A percentile compares a stretch with the other conserved stretches of the same genome.
Evolutionary conservation across 2,888 invertebrate species (phyloP).

Genomic region (Ellobium chinense): DNA sequence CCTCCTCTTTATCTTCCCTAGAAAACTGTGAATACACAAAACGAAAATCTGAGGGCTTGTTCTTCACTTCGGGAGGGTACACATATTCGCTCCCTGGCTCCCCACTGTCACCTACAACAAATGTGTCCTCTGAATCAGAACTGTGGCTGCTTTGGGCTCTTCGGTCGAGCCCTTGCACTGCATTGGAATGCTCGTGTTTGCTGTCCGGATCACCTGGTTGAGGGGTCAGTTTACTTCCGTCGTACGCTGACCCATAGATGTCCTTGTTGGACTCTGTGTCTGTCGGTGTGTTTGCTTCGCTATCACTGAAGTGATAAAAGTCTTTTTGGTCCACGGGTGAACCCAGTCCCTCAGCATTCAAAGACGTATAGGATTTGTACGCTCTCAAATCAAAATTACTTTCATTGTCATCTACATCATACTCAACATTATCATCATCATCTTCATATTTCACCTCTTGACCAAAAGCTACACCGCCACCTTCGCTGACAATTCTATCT

Average conservation of each 20-base stretch:
- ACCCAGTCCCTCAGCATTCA: neutral
- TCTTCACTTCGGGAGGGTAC: neutral
- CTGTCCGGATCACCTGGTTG: neutral
- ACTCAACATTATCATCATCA: neutral
- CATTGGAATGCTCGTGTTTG: neutral
- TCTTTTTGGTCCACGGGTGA: neutral
- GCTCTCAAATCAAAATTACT: neutral
- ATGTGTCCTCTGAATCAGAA: neutral
- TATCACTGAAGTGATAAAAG: neutral
- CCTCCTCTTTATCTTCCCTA: neutral
- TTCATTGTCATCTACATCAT: neutral
- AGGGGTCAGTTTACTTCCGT: too few relatives aligned
- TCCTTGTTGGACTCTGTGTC: neutral
- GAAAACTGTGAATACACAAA: neutral
- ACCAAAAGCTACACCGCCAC: constrained; percentile 25
- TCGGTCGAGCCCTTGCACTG: neutral
- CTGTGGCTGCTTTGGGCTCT: neutral
- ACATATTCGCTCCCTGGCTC: too few relatives aligned
- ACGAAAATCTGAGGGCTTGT: neutral
- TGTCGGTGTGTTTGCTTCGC: neutral
- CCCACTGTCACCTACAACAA: too few relatives aligned
- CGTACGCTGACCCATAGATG: neutral
- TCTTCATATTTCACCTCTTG: neutral
- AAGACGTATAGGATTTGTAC: neutral
- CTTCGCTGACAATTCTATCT: constrained; percentile 33